A percentile compares a stretch with the other conserved stretches of the same genome.
Conservation (phyloP, 92 coral and sea anemone species). For the Actinostola sp. region DNA sequence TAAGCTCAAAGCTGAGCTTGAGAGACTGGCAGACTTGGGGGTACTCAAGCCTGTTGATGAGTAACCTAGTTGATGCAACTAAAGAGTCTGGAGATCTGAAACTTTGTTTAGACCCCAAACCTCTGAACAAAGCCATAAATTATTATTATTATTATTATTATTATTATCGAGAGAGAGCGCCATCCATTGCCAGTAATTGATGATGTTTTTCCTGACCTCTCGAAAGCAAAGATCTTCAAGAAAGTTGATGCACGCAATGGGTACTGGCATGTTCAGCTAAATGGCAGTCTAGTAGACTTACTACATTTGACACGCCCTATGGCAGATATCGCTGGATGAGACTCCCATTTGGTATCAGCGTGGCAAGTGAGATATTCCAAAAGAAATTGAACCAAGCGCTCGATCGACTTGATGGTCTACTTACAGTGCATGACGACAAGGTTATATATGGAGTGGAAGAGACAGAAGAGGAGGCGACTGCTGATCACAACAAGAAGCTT, state of each 20-base stretch:
- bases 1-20: slow-evolving; percentile 37
- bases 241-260: slow-evolving; percentile 47
- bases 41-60: slow-evolving; percentile 34
- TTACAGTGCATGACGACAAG: no score
- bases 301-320: no score
- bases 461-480: no score
- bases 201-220: slow-evolving; percentile 50
- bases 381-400: no score
- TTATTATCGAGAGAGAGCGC: slow-evolving; percentile 43
- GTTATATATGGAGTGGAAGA: no score
- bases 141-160: no score
- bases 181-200: slow-evolving; percentile 61
- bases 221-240: slow-evolving; percentile 55
- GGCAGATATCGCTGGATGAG: no score
- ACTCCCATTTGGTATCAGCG: no score
- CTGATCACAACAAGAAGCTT: no score
- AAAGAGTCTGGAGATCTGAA: slow-evolving; percentile 47
- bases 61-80: slow-evolving; percentile 38
- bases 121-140: slow-evolving; percentile 48
- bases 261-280: slow-evolving; percentile 49
- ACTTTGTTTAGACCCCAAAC: slow-evolving; percentile 49
- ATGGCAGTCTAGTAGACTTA: no score
- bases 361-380: no score
- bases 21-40: slow-evolving; percentile 39
- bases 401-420: no score